These are phyloP conservation scores for Dasyurus viverrinus DNA, from an alignment of 2,113 vertebrate species.

Conservation along the genomic window DNA sequence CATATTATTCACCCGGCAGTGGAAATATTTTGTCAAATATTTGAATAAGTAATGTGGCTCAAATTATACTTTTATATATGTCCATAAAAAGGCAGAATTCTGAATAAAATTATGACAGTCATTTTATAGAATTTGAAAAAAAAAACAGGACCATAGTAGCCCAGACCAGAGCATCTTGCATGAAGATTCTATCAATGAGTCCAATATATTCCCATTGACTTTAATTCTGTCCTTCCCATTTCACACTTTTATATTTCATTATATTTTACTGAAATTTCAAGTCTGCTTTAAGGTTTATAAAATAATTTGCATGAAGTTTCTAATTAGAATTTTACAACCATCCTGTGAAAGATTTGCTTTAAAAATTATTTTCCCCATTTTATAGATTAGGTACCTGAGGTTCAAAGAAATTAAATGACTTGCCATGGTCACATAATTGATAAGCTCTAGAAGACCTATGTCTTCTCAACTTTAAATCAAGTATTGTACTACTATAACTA, in stretches of 20 bases:
- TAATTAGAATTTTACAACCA: background rate
- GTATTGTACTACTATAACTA: background rate
- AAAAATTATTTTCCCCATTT: background rate
- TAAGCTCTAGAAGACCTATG: background rate
- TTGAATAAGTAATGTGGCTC: conserved; percentile 61
- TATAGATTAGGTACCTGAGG: background rate
- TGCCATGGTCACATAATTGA: background rate
- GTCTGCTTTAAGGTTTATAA: background rate
- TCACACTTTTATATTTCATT: background rate
- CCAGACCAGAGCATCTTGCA: background rate
- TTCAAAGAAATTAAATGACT: background rate
- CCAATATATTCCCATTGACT: conserved; percentile 20
- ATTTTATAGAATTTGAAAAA: conserved; percentile 29
- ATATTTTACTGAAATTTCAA: background rate
- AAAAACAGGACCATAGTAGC: background rate
- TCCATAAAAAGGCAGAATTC: conserved; percentile 50
- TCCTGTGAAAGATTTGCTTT: background rate
- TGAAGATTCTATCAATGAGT: conserved; percentile 12
- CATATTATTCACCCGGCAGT: conserved; percentile 39
- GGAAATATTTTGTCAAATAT: conserved; percentile 63
- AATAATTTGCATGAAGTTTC: background rate
- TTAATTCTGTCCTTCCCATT: background rate
- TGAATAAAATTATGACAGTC: conserved; percentile 61
- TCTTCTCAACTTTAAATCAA: background rate
- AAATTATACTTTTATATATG: conserved; percentile 65